Conservation (phyloP, 2,888 invertebrate species). For the Acanthopleura granulata region DNA sequence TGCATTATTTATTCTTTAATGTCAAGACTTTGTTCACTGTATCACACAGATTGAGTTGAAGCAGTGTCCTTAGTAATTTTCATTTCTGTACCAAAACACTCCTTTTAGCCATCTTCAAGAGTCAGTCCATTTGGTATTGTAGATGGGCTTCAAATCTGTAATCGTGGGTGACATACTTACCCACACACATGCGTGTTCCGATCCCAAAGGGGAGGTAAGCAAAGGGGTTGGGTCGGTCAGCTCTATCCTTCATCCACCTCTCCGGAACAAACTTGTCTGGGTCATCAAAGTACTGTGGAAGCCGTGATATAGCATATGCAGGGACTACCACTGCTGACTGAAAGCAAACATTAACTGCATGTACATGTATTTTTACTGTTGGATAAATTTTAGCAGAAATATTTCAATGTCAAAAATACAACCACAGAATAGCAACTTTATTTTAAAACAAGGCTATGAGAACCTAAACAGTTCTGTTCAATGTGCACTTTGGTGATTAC, state of each 20-base stretch:
- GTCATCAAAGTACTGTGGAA: slow-evolving; percentile 27
- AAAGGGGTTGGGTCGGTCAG: slow-evolving; percentile 13
- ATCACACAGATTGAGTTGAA: no score
- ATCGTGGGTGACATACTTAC: not conserved
- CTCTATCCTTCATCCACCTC: slow-evolving; percentile 20
- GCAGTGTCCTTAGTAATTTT: no score
- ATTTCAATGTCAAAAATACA: no score
- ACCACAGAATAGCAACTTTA: no score
- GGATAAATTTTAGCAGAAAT: no score
- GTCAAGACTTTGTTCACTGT: no score
- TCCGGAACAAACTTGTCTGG: slow-evolving; percentile 18
- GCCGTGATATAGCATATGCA: slow-evolving; percentile 24
- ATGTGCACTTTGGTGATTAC: no score
- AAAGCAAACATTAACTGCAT: not conserved
- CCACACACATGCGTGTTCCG: slow-evolving; percentile 20
- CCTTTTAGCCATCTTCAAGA: not conserved
- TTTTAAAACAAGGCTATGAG: no score
- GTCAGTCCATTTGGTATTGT: not conserved
- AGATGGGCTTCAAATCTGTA: not conserved
- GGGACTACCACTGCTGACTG: slow-evolving; percentile 24
- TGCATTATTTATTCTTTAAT: no score
- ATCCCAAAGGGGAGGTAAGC: slow-evolving; percentile 23
- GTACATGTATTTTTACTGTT: no score
- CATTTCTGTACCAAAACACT: not conserved
- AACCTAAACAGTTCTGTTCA: no score